Base-by-base conservation (phyloP, 2,888 invertebrate species). In the Nomada ferruginata region DNA sequence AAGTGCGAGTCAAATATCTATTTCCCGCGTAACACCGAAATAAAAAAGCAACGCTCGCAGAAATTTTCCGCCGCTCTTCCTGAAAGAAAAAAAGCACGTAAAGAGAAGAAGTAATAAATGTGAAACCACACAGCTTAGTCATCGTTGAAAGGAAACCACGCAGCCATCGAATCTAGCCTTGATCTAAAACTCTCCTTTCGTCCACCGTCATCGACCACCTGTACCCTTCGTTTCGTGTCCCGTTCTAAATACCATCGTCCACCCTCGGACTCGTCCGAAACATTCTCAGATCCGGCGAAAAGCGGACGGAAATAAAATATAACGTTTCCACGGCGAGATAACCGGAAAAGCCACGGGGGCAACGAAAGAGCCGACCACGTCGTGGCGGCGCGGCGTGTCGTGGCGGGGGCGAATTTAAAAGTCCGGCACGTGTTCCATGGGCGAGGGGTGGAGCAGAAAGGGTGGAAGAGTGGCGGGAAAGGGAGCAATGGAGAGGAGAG, bases 361-460 rank as follows among this genome's bases (percentile, higher is more conserved):
- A 42, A 11, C 26, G 57, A 65, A 18, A 60, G 60, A 42, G 57
- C 15, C 29, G 70, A 60, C 60, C 23, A 18, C 36, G 71, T 23
- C 47, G 59, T 15, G 47, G 7, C 64, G 20, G 36, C 20, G 7
- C 64, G 20, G 36, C 20, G 55, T 29, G 42, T 36, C 7, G 0
- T 9, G 7, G 53, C 5, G 42, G n/a, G 60, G 83, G 55, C 13
- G 66, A 75, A 84, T 83, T 84, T 84, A 84, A 83, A 84, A 84
- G 77, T 80, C 71, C 61, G 80, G 80, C 84, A 83, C 84, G 84
- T 84, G 84, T 84, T 80, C 59, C 71, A 11, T 20, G 70, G 15
- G 66, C 59, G 52, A 20, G 9, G 9, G 59, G 44, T 57, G 29
- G 15, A 44, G 53, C 60, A 13, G 47, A 15, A 3, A 23, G 26